These are phyloP conservation scores for Cacoxenus indagator DNA, from an alignment of 2,888 invertebrate genomes.

Conservation along the genomic window DNA sequence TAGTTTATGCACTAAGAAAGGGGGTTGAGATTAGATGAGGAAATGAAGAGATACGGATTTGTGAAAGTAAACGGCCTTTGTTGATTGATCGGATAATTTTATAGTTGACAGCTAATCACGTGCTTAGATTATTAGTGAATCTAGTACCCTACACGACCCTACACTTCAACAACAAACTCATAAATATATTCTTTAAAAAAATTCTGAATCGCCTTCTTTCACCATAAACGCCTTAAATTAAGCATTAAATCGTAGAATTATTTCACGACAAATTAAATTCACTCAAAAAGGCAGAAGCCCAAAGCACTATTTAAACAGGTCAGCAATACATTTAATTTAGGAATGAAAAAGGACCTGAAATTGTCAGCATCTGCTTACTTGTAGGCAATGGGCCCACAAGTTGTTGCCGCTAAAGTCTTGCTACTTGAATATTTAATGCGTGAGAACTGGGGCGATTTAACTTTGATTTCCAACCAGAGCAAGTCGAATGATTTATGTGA, in stretches of 20 bases:
- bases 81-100: too few relatives aligned
- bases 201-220: too few relatives aligned
- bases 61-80: too few relatives aligned
- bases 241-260: constrained; percentile 24
- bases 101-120: too few relatives aligned
- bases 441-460: constrained; percentile 49
- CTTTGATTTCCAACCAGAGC: not conserved
- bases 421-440: constrained; percentile 64
- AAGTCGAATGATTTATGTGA: constrained; percentile 57
- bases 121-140: too few relatives aligned
- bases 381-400: not conserved
- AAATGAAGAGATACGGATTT: too few relatives aligned
- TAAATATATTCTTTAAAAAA: not conserved
- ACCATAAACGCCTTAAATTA: not conserved
- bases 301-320: constrained; percentile 60
- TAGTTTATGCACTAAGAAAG: too few relatives aligned
- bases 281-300: constrained; percentile 23
- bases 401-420: constrained; percentile 58
- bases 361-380: constrained; percentile 1
- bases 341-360: constrained; percentile 42
- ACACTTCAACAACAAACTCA: too few relatives aligned
- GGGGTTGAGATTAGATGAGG: too few relatives aligned
- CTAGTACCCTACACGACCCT: too few relatives aligned
- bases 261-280: constrained; percentile 53
- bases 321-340: constrained; percentile 62